Base-by-base conservation (phyloP, 2,888 invertebrate species). In the Cetonia aurata region DNA sequence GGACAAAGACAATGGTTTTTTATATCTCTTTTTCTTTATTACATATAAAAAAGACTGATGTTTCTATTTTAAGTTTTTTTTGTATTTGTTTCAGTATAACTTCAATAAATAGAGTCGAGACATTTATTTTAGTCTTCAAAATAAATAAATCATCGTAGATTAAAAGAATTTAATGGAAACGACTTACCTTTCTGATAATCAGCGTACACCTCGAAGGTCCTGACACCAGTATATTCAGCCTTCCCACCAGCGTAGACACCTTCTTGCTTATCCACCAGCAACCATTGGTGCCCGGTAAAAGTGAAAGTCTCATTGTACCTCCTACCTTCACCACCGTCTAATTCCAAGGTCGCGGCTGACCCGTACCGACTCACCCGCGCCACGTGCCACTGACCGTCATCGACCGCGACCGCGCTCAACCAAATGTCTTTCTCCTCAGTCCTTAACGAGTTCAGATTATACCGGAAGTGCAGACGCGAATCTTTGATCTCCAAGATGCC, bases 341-440 rank as follows among this genome's bases (percentile, higher is more conserved):
- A 86, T 83, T 95, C 95, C 72, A 99, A 86, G 62, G 95, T 95
- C 10, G 98, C 96, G 8, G 96, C 95, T 57, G 95, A 95, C 46
- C 98, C 98, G 77, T 95, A 96, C 68, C 98, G 90, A 77, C 94
- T 93, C 0, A 98, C 94, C 75, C 93, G 90, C 4, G 96, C 96
- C 67, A 95, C 95, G 82, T 99, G 98, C 98, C 98, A 98, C 80
- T 96, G 96, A 0, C 98, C 98, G 82, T 98, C 96, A 80, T 96
- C 96, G 1, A 98, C 96, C 0, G 93, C 90, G 31, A 97, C 93
- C 4, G 95, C 93, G 77, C 94, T 93, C 60, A 97, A 86, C 94
- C 95, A 95, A 77, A 98, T 92, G 80, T 95, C 94, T 73, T 91
- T 91, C 83, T 96, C 96, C 83, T 96, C 96, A 4, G 96, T 96